A percentile compares a stretch with the other conserved stretches of the same genome.
These are phyloP conservation scores for Tachyglossus aculeatus DNA, from an alignment of 2,797 vertebrate genomes.

Conservation along the genomic window DNA sequence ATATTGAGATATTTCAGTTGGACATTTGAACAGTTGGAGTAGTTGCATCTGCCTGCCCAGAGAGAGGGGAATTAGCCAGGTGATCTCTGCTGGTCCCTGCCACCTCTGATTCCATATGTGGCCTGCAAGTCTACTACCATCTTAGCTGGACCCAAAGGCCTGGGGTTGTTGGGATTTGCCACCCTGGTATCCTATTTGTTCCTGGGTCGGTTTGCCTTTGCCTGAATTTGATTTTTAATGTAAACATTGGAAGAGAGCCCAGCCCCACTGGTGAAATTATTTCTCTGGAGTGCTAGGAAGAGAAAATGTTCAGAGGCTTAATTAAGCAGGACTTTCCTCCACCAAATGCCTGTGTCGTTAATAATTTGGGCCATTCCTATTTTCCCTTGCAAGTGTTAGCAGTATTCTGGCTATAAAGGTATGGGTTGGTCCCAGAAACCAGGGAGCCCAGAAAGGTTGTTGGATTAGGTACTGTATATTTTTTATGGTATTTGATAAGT, in stretches of 20 bases:
- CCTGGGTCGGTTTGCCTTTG: conserved; percentile 38
- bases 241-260: conserved; percentile 41
- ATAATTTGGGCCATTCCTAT: conserved; percentile 48
- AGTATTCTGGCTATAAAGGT: conserved; percentile 43
- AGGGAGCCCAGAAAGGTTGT: conserved; percentile 61
- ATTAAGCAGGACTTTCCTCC: no score
- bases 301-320: no score
- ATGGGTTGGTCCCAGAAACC: conserved; percentile 49
- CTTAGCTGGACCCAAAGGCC: no score
- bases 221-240: conserved; percentile 22
- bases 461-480: no score
- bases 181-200: conserved; percentile 3
- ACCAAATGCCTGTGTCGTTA: conserved; percentile 39
- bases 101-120: no score
- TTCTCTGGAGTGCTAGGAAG: no score
- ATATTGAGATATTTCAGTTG: no score
- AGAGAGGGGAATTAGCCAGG: not conserved
- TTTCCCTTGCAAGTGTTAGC: conserved; percentile 60
- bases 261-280: no score
- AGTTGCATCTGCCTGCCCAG: not conserved
- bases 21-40: no score
- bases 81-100: no score
- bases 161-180: conserved; percentile 29
- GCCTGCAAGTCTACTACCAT: no score
- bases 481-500: no score